Evolutionary conservation across 1,140 invertebrate genomes (phyloP).

Genomic region (Lepidurus packardi): DNA sequence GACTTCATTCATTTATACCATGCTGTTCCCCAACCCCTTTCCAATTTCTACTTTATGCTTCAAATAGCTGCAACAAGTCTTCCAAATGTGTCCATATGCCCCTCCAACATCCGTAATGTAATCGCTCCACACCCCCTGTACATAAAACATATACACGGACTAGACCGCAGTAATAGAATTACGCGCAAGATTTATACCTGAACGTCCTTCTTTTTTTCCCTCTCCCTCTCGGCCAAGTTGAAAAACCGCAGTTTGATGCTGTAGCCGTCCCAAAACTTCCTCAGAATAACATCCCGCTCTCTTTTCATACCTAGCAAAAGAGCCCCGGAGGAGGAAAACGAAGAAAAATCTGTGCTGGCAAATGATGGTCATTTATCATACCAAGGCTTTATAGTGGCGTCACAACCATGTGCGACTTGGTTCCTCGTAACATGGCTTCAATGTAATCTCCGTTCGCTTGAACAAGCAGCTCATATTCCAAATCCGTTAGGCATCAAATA

Average conservation of each 20-base stretch:
- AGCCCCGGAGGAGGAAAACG: neutral
- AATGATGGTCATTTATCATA: constrained; percentile 19
- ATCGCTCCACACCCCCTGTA: constrained; percentile 13
- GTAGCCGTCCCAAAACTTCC: neutral
- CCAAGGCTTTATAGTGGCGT: constrained; percentile 8
- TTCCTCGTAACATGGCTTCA: neutral
- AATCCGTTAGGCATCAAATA: neutral
- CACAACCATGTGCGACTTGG: constrained; percentile 9
- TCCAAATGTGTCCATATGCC: constrained; percentile 13
- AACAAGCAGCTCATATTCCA: neutral
- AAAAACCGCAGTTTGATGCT: neutral
- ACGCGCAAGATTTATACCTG: neutral
- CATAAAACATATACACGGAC: constrained; percentile 22
- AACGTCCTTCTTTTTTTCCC: neutral
- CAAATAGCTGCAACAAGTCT: constrained; percentile 13
- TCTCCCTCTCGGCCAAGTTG: neutral
- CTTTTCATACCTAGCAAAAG: neutral
- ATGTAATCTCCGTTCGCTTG: neutral
- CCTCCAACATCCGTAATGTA: constrained; percentile 8
- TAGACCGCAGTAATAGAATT: constrained; percentile 4
- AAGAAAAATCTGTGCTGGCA: neutral
- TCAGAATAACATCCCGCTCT: neutral
- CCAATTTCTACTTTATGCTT: neutral
- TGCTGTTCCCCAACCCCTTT: neutral
- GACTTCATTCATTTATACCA: too few species aligned